Evolutionary conservation across 2,797 vertebrate species (phyloP), one percentile per base, ranked within the genome.

Genomic region (Acanthopagrus latus): DNA sequence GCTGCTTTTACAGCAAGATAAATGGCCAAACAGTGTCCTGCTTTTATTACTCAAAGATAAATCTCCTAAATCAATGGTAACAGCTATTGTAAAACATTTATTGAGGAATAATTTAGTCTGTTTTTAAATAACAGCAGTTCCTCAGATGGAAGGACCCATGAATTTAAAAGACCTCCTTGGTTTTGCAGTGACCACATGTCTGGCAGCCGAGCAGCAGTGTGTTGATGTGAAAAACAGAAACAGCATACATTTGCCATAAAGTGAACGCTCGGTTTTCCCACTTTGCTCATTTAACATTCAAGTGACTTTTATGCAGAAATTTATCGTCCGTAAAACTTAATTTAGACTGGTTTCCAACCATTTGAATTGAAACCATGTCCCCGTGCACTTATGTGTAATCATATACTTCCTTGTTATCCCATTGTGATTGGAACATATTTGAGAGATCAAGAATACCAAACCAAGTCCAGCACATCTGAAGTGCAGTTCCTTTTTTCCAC

Each of bases 371-470:
- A 74, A 20, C 2, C 43, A 38, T 12, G 8, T 38, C 17, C 25
- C 50, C 14, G 1, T 64, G 25, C 50, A 55, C 43, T 76, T 12
- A 55, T 62, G 10, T 52, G 18, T 54, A 54, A 60, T n/a, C 33
- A 23, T 48, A 16, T 38, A n/a, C 29, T 51, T 65, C 62, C 7
- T 44, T 58, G 2, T 48, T 41, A 56, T 73, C 23, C 65, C 6
- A 44, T 51, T 68, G 43, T 23, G 23, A n/a, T 67, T 67, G 38
- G 20, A 59, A 20, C 5, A 5, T 62, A 18, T 29, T 58, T 12
- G 4, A 23, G 57, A 60, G 54, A 44, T 21, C 11, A 74, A 77
- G 23, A 83, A 70, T 18, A 52, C 8, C n/a, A 64, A 79, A 73
- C 29, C 11, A 4, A 27, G 44, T 74, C 29, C 57, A 50, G 64